A percentile compares a stretch with the other conserved stretches of the same genome.
These are phyloP conservation scores for Neoascia interrupta DNA, from an alignment of 2,888 invertebrate genomes.

Conservation along the genomic window DNA sequence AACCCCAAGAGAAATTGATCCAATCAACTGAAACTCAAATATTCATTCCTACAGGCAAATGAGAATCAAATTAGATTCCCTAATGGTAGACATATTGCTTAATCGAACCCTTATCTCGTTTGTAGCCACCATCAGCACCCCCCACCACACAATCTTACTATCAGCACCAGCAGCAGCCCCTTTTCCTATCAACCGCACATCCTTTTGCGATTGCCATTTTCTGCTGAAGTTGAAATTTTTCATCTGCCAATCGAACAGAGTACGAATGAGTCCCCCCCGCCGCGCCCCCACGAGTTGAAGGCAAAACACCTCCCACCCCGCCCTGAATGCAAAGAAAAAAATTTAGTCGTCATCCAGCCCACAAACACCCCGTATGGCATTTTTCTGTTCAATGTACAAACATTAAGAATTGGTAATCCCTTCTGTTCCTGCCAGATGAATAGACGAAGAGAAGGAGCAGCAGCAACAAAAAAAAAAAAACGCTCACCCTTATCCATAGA, in stretches of 20 bases:
- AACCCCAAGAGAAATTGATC: slow-evolving; percentile 62
- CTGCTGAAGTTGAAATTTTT: slow-evolving; percentile 68
- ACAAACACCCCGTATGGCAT: slow-evolving; percentile 32
- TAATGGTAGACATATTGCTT: slow-evolving; percentile 70
- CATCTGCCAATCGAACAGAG: slow-evolving; percentile 63
- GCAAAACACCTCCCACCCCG: neutral
- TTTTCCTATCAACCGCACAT: neutral
- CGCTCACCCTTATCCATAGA: slow-evolving; percentile 46
- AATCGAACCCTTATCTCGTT: slow-evolving; percentile 70
- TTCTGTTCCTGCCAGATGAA: slow-evolving; percentile 57
- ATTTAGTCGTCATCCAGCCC: slow-evolving; percentile 62
- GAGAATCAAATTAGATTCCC: slow-evolving; percentile 70
- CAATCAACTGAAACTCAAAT: slow-evolving; percentile 69
- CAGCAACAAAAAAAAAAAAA: slow-evolving; percentile 24
- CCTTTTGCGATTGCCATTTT: slow-evolving; percentile 62
- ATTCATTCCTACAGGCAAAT: slow-evolving; percentile 68
- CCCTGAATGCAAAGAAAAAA: slow-evolving; percentile 10
- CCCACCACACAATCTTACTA: too few relatives aligned
- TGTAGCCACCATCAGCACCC: slow-evolving; percentile 48
- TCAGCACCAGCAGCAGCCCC: slow-evolving; percentile 20
- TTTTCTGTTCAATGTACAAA: slow-evolving; percentile 54
- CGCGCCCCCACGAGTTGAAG: slow-evolving; percentile 39
- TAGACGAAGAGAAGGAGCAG: neutral
- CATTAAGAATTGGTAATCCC: slow-evolving; percentile 70
- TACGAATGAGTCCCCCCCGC: slow-evolving; percentile 53